These are phyloP conservation scores for Andrena hattorfiana DNA, from an alignment of 2,888 invertebrate species.

Conservation along the genomic window DNA sequence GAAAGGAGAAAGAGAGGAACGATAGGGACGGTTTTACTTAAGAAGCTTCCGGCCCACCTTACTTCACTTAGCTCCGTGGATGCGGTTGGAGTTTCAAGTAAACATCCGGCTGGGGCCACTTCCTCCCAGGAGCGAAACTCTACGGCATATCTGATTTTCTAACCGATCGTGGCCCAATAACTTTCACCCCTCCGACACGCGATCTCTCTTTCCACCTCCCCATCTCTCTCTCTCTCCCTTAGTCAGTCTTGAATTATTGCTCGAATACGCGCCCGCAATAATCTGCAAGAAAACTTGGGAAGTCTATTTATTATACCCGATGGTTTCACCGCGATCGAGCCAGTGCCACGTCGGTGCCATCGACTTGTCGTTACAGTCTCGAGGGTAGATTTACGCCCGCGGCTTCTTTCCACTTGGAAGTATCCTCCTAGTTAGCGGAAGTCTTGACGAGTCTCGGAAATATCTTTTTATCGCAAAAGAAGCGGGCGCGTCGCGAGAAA, in stretches of 20 bases:
- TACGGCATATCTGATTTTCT: conserved; percentile 74
- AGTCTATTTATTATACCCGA: conserved; percentile 52
- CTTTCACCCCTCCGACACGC: conserved; percentile 48
- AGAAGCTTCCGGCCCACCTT: conserved; percentile 74
- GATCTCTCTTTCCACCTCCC: conserved; percentile 3
- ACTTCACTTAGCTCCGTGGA: conserved; percentile 73
- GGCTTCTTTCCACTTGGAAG: conserved; percentile 14
- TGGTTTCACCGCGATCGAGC: conserved; percentile 16
- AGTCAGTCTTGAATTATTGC: conserved; percentile 52
- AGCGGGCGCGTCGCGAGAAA: background rate
- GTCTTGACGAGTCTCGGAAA: background rate
- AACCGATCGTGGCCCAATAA: conserved; percentile 72
- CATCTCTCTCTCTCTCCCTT: background rate
- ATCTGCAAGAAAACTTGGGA: conserved; percentile 49
- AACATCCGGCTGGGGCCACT: conserved; percentile 72
- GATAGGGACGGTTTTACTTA: conserved; percentile 73
- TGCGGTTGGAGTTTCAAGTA: conserved; percentile 76
- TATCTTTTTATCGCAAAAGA: background rate
- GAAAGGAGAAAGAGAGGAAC: conserved; percentile 37
- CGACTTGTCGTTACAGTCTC: conserved; percentile 24
- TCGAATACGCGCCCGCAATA: conserved; percentile 38
- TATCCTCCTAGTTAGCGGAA: conserved; percentile 29
- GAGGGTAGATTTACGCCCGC: conserved; percentile 33
- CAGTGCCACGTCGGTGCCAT: background rate
- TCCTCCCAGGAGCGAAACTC: conserved; percentile 71